Base-by-base conservation (phyloP, 2,888 invertebrate genomes). In the Philhelius pedissequus region DNA sequence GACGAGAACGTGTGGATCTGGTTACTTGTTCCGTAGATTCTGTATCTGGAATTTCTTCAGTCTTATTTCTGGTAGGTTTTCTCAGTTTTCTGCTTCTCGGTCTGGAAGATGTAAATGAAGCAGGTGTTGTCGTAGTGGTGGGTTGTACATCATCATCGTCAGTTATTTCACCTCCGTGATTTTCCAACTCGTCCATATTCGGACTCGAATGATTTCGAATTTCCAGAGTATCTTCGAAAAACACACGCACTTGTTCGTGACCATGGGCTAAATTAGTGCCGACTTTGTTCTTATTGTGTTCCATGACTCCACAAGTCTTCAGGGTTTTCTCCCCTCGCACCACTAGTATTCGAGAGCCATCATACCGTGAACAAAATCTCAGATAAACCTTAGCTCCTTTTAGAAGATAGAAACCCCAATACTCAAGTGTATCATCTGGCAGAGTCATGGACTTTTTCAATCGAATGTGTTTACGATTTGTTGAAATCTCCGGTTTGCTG, bases 361-460 rank as follows among this genome's bases (percentile, higher is more conserved):
- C 94, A 89, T 94, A 95, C 89, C 95, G 94, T 11, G 97, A 96
- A 89, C 97, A 97, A 52, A 96, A 95, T 88, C 96, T 95, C 25
- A 97, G 92, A 86, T 94, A 94, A 2, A 97, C 96, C 11, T 93
- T 94, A 1, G 97, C 96, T 25, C 96, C 96, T 90, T 94, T 94
- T 60, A 96, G 92, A 56, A 97, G 92, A 92, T 95, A 97, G 91
- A 97, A 97, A 3, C 97, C 96, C 96, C 96, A 97, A 90, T 97
- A 97, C 90, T 97, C 97, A 38, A 97, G 91, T 9, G 96, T 96
- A 88, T 97, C 97, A 90, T 97, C 97, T 0, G 96, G 96, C 84
- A 97, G 91, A 2, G 93, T 93, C 95, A 97, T 96, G 6, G 96
- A 96, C 89, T 97, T 97, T 89, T 95, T 96, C 87, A 97, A 92